Conservation (phyloP, 2,113 vertebrate genomes). For the Lucifuga dentata region DNA sequence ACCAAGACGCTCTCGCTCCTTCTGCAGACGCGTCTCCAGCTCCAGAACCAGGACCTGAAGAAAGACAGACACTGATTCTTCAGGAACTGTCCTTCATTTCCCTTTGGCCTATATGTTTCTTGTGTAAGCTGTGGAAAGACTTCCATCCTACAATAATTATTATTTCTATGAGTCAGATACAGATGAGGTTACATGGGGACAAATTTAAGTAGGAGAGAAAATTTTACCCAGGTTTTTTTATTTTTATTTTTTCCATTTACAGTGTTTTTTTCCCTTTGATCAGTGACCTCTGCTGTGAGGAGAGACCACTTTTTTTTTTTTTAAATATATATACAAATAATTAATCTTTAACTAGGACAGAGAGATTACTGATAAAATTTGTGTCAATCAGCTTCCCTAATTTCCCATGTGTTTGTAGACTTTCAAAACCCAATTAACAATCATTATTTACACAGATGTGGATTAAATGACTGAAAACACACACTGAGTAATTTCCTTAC, state of each 20-base stretch:
- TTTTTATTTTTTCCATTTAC: too few relatives aligned
- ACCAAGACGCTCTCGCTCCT: slow-evolving; percentile 93
- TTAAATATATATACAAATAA: too few relatives aligned
- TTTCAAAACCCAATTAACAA: slow-evolving; percentile 14
- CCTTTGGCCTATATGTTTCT: background rate
- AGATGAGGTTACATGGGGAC: background rate
- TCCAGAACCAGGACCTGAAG: slow-evolving; percentile 93
- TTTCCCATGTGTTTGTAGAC: background rate
- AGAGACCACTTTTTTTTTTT: too few relatives aligned
- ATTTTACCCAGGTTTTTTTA: too few relatives aligned
- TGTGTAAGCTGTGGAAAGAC: background rate
- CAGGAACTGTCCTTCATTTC: slow-evolving; percentile 4
- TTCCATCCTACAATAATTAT: background rate
- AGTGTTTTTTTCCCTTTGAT: too few relatives aligned
- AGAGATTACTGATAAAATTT: too few relatives aligned
- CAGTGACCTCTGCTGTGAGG: too few relatives aligned
- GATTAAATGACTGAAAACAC: slow-evolving; percentile 19
- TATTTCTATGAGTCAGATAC: background rate
- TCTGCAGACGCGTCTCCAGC: slow-evolving; percentile 93
- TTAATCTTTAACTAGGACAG: background rate
- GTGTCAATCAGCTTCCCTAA: too few relatives aligned
- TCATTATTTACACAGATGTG: slow-evolving; percentile 27
- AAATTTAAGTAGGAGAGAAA: too few relatives aligned
- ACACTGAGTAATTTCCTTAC: slow-evolving; percentile 16
- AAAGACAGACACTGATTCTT: background rate